A percentile compares a stretch with the other conserved stretches of the same genome.
Conservation (phyloP, 2,888 invertebrate species). For the Physocephala rufipes region DNA sequence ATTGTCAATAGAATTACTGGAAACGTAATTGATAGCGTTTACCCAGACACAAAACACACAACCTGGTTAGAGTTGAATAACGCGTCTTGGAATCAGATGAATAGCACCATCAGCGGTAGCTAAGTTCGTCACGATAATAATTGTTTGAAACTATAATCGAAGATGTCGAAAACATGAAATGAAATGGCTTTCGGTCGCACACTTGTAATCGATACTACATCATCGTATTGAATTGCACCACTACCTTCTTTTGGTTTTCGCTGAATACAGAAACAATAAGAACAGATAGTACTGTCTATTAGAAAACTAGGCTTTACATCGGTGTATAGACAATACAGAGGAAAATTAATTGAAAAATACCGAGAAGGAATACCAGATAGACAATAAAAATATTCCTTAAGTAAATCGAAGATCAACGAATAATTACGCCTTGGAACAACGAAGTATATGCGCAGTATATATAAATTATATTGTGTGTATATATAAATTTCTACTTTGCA, state of each 20-base stretch:
- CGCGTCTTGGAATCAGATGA: conserved; percentile 16
- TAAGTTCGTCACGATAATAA: conserved; percentile 7
- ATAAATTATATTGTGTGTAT: too few species aligned
- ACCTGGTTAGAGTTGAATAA: conserved; percentile 17
- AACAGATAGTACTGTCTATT: conserved; percentile 8
- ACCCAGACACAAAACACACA: conserved; percentile 9
- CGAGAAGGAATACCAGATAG: background rate
- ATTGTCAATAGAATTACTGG: conserved; percentile 22
- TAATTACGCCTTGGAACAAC: too few species aligned
- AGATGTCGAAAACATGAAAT: conserved; percentile 9
- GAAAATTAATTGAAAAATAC: background rate
- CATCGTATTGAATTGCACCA: conserved; percentile 23
- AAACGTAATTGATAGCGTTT: conserved; percentile 30
- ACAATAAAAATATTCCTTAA: background rate
- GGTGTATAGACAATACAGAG: background rate
- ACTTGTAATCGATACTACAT: conserved; percentile 32
- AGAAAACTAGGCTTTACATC: background rate
- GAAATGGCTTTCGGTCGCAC: conserved; percentile 27
- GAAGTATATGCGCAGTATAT: too few species aligned
- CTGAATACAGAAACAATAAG: background rate
- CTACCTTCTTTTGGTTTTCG: background rate
- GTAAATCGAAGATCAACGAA: too few species aligned
- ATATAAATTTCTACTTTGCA: too few species aligned
- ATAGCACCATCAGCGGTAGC: conserved; percentile 8
- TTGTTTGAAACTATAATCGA: background rate